Conservation (phyloP, 2,113 vertebrate genomes). For the Oryzias curvinotus region DNA sequence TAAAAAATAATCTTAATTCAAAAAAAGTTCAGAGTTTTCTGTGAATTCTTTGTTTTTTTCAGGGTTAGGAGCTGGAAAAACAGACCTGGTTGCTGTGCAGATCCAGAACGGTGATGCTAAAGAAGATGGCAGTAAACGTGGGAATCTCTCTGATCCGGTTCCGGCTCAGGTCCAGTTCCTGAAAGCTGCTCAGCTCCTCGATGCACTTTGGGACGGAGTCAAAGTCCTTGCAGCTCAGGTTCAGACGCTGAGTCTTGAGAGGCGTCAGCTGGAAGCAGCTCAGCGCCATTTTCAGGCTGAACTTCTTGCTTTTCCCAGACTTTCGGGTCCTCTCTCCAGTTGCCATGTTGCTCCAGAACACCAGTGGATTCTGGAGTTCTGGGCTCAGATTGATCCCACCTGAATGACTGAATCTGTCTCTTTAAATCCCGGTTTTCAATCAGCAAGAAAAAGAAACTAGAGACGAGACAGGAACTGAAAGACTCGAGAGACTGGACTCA, state of each 20-base stretch:
- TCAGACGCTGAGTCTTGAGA: conserved; percentile 80
- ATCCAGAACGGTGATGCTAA: conserved; percentile 83
- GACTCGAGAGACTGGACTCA: conserved; percentile 2
- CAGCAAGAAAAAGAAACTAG: not conserved
- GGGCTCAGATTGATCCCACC: not conserved
- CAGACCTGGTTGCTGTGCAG: conserved; percentile 86
- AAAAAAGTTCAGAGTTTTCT: too few species aligned
- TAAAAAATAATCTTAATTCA: too few species aligned
- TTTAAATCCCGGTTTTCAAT: not conserved
- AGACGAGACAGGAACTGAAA: not conserved
- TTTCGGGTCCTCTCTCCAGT: conserved; percentile 50
- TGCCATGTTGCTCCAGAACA: conserved; percentile 51
- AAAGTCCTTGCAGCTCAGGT: conserved; percentile 89
- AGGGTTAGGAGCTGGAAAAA: not conserved
- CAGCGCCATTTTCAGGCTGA: conserved; percentile 83
- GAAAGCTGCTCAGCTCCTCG: conserved; percentile 79
- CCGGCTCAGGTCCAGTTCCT: conserved; percentile 88
- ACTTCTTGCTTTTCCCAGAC: conserved; percentile 71
- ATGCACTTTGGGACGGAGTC: conserved; percentile 83
- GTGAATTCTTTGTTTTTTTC: too few species aligned
- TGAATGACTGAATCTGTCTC: not conserved
- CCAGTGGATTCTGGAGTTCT: not conserved
- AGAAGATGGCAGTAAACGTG: conserved; percentile 79
- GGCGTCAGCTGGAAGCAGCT: conserved; percentile 75
- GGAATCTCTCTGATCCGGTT: conserved; percentile 87